Conservation (phyloP, 2,888 invertebrate genomes). For the Melinaea menophilus region DNA sequence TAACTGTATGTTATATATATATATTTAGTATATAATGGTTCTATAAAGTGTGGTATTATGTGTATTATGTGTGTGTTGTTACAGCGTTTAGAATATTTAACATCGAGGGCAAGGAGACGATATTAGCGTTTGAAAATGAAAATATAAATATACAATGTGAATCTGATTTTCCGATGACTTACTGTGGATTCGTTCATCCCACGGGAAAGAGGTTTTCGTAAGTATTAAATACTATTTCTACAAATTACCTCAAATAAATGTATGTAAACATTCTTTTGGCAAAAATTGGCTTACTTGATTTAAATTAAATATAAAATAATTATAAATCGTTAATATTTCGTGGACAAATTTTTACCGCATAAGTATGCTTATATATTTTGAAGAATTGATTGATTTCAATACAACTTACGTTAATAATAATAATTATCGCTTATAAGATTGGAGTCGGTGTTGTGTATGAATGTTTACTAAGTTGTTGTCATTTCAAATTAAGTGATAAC, state of each 20-base stretch:
- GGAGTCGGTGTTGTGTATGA: no score
- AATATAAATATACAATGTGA: slow-evolving; percentile 56
- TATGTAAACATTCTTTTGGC: no score
- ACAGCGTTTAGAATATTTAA: slow-evolving; percentile 59
- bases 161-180: slow-evolving; percentile 57
- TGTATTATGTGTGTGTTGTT: slow-evolving; percentile 12
- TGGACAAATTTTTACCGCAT: no score
- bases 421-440: no score
- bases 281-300: no score
- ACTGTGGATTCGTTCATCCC: slow-evolving; percentile 68
- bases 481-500: no score
- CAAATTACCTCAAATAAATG: no score
- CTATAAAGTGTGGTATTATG: not conserved
- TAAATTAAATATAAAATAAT: no score
- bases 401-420: no score
- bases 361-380: no score
- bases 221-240: slow-evolving; percentile 37
- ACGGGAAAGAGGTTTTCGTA: slow-evolving; percentile 67
- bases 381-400: no score
- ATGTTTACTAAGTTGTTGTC: not conserved
- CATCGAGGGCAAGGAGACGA: slow-evolving; percentile 50
- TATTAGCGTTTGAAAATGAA: slow-evolving; percentile 61
- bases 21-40: slow-evolving; percentile 4
- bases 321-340: no score
- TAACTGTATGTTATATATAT: not conserved